These are phyloP conservation scores for Pentalonia nigronervosa DNA, from an alignment of 1,140 invertebrate species.

Conservation along the genomic window DNA sequence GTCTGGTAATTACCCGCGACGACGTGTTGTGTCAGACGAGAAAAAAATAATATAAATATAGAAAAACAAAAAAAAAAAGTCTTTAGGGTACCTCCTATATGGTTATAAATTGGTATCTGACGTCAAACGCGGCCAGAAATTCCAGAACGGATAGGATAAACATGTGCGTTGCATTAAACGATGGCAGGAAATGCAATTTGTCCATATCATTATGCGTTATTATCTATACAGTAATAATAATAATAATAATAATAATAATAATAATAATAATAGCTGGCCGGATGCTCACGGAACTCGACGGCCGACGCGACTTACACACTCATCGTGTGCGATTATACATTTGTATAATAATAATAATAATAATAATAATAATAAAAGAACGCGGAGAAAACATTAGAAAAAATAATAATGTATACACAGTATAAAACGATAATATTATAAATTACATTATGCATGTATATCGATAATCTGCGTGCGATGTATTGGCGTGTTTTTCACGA, in stretches of 20 bases:
- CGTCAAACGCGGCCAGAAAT: not conserved
- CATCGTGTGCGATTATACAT: not conserved
- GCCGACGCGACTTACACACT: not conserved
- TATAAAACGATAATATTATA: not conserved
- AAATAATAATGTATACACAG: slow-evolving; percentile 21
- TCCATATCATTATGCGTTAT: not conserved
- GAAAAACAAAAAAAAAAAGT: not conserved
- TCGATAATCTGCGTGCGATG: no score
- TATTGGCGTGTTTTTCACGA: not conserved
- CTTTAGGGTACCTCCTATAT: not conserved
- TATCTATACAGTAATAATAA: not conserved
- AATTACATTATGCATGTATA: not conserved
- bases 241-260: not conserved
- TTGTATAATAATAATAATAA: not conserved
- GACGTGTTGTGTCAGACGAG: not conserved
- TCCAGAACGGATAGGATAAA: not conserved
- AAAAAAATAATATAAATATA: not conserved
- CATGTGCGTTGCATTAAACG: not conserved
- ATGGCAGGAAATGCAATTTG: not conserved
- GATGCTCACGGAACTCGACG: not conserved
- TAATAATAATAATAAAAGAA: slow-evolving; percentile 3
- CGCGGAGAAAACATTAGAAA: not conserved
- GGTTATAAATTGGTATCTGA: not conserved
- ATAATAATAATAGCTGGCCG: not conserved
- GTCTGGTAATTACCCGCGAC: not conserved